Evolutionary conservation across 2,888 invertebrate genomes (phyloP).

Genomic region (Ornithoptera priamus): DNA sequence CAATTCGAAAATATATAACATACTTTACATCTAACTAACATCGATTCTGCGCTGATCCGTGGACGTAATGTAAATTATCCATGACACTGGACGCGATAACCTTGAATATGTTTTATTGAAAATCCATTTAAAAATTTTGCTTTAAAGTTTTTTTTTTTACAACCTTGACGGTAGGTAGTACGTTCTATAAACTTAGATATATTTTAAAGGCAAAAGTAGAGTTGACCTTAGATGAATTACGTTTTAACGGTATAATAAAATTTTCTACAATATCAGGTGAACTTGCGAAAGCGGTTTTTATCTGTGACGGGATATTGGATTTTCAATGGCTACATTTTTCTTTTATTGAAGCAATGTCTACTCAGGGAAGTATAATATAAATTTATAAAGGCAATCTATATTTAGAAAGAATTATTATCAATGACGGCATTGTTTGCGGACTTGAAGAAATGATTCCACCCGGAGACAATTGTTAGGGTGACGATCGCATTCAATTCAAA

Average conservation of each 20-base stretch:
- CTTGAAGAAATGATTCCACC: slow-evolving; percentile 36
- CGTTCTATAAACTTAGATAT: too few relatives aligned
- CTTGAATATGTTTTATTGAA: slow-evolving; percentile 7
- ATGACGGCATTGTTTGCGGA: slow-evolving; percentile 42
- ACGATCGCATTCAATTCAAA: slow-evolving; percentile 62
- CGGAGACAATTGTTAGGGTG: slow-evolving; percentile 43
- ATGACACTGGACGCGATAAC: background rate
- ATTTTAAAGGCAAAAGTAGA: too few relatives aligned
- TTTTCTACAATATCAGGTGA: too few relatives aligned
- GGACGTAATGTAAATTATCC: background rate
- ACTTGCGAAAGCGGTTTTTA: too few relatives aligned
- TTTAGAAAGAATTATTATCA: slow-evolving; percentile 35
- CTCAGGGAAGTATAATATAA: slow-evolving; percentile 5
- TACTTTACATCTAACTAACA: too few relatives aligned
- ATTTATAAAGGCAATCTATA: slow-evolving; percentile 37
- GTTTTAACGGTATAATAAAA: too few relatives aligned
- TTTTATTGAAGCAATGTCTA: background rate
- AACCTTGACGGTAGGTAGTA: too few relatives aligned
- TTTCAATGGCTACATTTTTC: too few relatives aligned
- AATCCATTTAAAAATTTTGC: slow-evolving; percentile 11
- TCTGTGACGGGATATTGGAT: too few relatives aligned
- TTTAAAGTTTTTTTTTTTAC: background rate
- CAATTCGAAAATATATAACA: too few relatives aligned
- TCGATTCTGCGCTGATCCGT: background rate
- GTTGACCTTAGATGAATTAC: too few relatives aligned